Evolutionary conservation across 2,888 invertebrate species (phyloP), one percentile per base, ranked within the genome.

Genomic region (Hipparchia semele): DNA sequence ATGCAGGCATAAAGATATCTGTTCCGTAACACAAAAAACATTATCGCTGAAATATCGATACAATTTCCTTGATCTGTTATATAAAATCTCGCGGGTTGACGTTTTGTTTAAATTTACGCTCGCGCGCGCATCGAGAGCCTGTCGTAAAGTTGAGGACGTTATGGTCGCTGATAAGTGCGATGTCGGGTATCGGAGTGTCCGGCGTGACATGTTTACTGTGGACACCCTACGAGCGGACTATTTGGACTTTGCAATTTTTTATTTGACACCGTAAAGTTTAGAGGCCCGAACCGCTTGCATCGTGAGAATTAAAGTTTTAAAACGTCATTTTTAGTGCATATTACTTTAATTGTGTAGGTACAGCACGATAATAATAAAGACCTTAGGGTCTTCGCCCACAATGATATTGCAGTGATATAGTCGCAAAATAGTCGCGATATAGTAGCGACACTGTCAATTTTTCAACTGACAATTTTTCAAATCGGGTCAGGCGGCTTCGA

Each of bases 61-160:
- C 91, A 90, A 90, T 92, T 91, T 90, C 87, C 90, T 89, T 91
- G 92, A 93, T 93, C 91, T 86, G 90, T 88, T 87, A 88, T 90
- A 92, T 91, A 90, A 92, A 92, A 91, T 90, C 88, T 86, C 84
- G 84, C 82, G 80, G 84, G 85, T 84, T 90, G 91, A 90, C 91
- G 88, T 89, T 90, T 81, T 87, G 86, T 88, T 88, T 83, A 82
- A 90, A 91, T 92, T 92, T 93, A 92, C 91, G 86, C 87, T 85
- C 86, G 84, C 85, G 87, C 86, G 86, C 86, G 87, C 84, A 83
- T 81, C 79, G 86, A 86, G 85, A 86, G 87, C 86, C 82, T 90
- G 91, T 92, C 92, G 91, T 93, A 92, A 93, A 91, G 83, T 91
- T 90, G 91, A 91, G 84, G 91, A 92, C 86, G 89, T 92, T 90